phyloP scores from a whole-genome alignment of 2,797 vertebrate species.

The Galago senegalensis region DNA sequence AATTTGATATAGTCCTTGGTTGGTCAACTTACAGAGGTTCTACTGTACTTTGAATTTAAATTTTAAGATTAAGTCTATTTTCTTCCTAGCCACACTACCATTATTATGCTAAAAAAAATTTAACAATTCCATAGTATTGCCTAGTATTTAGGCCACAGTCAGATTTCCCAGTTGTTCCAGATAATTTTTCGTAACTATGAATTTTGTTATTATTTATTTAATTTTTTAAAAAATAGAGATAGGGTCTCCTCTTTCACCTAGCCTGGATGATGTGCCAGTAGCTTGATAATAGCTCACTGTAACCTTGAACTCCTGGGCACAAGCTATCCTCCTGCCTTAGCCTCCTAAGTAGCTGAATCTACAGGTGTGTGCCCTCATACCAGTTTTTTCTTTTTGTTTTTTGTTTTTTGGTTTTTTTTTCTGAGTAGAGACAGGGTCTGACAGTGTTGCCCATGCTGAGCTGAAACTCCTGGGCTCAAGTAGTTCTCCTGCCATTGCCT shows the following conservation, averaged over 20 bases:
- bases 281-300: neutral
- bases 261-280: neutral
- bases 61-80: neutral
- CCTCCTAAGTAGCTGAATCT: neutral
- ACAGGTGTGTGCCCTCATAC: neutral
- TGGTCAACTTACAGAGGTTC: too few relatives aligned
- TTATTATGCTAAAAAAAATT: neutral
- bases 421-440: neutral
- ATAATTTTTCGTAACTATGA: neutral
- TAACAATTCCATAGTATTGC: neutral
- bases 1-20: too few relatives aligned
- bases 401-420: neutral
- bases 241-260: neutral
- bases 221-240: neutral
- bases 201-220: neutral
- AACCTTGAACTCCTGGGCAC: neutral
- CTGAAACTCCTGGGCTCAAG: neutral
- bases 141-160: neutral
- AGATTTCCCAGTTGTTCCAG: neutral
- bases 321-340: neutral
- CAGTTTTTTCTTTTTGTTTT: neutral
- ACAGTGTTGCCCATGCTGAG: neutral
- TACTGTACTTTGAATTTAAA: neutral
- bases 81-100: neutral
- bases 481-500: neutral